These are phyloP conservation scores for Oxyteleia sp. DNA, from an alignment of 2,888 invertebrate genomes.

Conservation along the genomic window DNA sequence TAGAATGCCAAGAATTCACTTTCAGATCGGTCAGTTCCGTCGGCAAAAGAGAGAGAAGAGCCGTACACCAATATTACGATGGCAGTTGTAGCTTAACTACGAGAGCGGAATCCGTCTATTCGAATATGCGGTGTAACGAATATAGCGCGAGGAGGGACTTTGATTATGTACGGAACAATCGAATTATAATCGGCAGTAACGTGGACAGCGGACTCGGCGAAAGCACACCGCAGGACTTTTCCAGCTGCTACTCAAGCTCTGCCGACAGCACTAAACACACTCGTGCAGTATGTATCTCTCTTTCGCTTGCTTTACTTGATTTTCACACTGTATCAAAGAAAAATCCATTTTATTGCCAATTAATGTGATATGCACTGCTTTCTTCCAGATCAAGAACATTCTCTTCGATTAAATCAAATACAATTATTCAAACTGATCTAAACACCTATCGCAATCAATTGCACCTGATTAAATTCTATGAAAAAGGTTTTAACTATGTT, in stretches of 20 bases:
- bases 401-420: no score
- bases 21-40: constrained; percentile 86
- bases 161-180: constrained; percentile 84
- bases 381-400: no score
- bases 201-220: constrained; percentile 87
- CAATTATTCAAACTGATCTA: no score
- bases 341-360: not conserved
- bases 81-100: constrained; percentile 85
- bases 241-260: constrained; percentile 87
- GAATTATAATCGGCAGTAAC: constrained; percentile 85
- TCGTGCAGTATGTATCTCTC: constrained; percentile 84
- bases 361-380: no score
- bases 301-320: constrained; percentile 70
- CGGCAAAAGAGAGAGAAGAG: constrained; percentile 86
- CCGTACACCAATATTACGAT: constrained; percentile 83
- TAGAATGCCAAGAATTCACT: constrained; percentile 81
- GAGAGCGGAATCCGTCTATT: constrained; percentile 83
- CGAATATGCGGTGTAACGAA: constrained; percentile 80
- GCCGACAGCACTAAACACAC: constrained; percentile 86
- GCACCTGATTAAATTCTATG: no score
- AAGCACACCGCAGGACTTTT: constrained; percentile 87
- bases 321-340: not conserved
- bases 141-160: constrained; percentile 84
- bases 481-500: no score
- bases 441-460: no score